Percentiles rank a stretch among this genome's conserved stretches.
phyloP scores from a whole-genome alignment of 2,113 vertebrate species.

The Brienomyrus longianalis region DNA sequence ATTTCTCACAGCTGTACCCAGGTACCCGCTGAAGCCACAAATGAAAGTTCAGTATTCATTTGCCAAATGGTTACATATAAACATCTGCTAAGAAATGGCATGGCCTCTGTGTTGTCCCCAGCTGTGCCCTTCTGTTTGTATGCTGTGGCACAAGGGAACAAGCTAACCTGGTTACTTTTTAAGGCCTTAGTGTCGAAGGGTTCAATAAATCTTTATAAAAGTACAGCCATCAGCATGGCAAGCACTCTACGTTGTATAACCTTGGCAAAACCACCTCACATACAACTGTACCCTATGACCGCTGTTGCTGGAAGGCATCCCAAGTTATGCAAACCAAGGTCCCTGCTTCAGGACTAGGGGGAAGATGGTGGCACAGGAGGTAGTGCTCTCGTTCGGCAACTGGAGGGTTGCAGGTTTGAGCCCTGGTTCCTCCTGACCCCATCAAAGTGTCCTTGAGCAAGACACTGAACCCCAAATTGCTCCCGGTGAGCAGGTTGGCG shows the following conservation, averaged over 20 bases:
- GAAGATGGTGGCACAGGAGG: too few relatives aligned
- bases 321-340: constrained; percentile 28
- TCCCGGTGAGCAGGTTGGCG: too few relatives aligned
- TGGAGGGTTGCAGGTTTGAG: too few relatives aligned
- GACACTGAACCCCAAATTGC: too few relatives aligned
- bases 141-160: background rate
- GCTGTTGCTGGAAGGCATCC: constrained; percentile 23
- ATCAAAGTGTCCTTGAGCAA: too few relatives aligned
- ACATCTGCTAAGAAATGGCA: background rate
- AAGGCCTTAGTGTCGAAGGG: background rate
- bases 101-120: background rate
- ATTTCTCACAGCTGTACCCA: background rate
- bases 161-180: background rate
- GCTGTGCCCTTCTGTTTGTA: background rate
- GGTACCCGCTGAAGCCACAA: background rate
- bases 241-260: constrained; percentile 20
- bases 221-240: constrained; percentile 24
- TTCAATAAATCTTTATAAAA: constrained; percentile 19
- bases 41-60: background rate
- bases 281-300: constrained; percentile 10
- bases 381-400: too few relatives aligned
- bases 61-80: background rate
- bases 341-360: constrained; percentile 32
- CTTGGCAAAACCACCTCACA: background rate
- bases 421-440: too few relatives aligned